phyloP scores from a whole-genome alignment of 2,888 invertebrate genomes.

The Drosophila prolongata region DNA sequence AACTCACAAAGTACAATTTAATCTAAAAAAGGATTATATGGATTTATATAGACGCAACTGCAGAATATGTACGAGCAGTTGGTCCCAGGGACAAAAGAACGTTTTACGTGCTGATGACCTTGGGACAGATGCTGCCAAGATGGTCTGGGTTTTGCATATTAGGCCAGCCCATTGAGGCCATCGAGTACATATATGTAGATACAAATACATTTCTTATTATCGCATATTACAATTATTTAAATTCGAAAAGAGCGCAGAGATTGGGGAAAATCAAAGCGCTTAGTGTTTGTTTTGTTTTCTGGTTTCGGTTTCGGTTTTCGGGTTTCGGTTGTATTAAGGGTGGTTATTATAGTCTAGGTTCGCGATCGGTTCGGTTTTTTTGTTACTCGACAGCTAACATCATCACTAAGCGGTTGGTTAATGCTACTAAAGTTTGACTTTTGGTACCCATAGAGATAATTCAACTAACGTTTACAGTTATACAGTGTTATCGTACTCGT shows the following conservation, averaged over 20 bases:
- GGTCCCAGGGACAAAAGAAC: constrained; percentile 46
- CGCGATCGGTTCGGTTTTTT: constrained; percentile 22
- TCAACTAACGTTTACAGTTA: constrained; percentile 44
- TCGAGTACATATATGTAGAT: constrained; percentile 36
- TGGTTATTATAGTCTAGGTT: constrained; percentile 41
- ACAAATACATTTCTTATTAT: constrained; percentile 27
- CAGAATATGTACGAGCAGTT: constrained; percentile 34
- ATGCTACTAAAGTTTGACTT: constrained; percentile 57
- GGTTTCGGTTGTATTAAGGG: constrained; percentile 16
- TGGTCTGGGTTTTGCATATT: constrained; percentile 32
- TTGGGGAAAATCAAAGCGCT: constrained; percentile 67
- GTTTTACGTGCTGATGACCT: constrained; percentile 57
- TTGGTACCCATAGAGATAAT: constrained; percentile 55
- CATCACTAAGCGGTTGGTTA: constrained; percentile 49
- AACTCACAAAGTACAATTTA: constrained; percentile 77
- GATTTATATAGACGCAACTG: constrained; percentile 14
- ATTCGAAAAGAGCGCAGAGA: constrained; percentile 73
- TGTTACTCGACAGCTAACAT: constrained; percentile 37
- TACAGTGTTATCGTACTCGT: constrained; percentile 20
- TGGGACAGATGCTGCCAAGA: constrained; percentile 11
- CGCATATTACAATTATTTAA: constrained; percentile 70
- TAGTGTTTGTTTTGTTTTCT: constrained; percentile 54
- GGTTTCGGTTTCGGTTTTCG: constrained; percentile 14
- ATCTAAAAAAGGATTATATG: constrained; percentile 58
- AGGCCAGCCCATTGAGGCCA: constrained; percentile 38